A percentile compares a stretch with the other conserved stretches of the same genome.
phyloP scores from a whole-genome alignment of 2,888 invertebrate species.

The Noctua janthina region DNA sequence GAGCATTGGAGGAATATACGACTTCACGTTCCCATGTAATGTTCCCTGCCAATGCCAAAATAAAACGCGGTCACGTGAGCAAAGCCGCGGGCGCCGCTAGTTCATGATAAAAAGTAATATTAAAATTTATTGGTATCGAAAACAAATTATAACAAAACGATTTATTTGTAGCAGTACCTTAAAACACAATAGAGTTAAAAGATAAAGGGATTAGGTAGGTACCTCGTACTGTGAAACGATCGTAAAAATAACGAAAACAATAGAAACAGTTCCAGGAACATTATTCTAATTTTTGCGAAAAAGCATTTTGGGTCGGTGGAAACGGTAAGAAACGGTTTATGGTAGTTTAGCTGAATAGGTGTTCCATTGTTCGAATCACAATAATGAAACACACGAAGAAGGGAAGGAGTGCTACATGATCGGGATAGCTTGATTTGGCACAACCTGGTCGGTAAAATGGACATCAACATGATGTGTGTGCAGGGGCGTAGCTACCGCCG shows the following conservation, averaged over 20 bases:
- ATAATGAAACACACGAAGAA: background rate
- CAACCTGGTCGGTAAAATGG: background rate
- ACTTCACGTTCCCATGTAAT: too few relatives aligned
- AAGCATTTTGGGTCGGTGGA: background rate
- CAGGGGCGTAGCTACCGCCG: background rate
- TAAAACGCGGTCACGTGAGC: too few relatives aligned
- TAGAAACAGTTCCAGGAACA: constrained; percentile 6
- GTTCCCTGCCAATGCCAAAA: too few relatives aligned
- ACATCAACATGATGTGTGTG: background rate
- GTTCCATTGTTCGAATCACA: background rate
- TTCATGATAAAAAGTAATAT: too few relatives aligned
- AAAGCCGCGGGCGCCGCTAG: too few relatives aligned
- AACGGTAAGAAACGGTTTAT: background rate
- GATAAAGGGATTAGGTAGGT: constrained; percentile 13
- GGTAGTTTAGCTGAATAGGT: background rate
- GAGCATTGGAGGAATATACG: background rate
- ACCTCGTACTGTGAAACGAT: constrained; percentile 12
- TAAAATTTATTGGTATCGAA: too few relatives aligned
- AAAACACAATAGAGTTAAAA: too few relatives aligned
- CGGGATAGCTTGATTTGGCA: background rate
- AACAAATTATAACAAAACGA: too few relatives aligned
- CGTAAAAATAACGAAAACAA: constrained; percentile 26
- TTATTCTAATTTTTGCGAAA: constrained; percentile 10
- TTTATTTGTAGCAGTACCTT: too few relatives aligned
- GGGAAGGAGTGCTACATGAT: too few relatives aligned